Percentiles rank a stretch among this genome's conserved stretches.
These are phyloP conservation scores for Penaeus chinensis DNA, from an alignment of 1,140 invertebrate species.

Conservation along the genomic window DNA sequence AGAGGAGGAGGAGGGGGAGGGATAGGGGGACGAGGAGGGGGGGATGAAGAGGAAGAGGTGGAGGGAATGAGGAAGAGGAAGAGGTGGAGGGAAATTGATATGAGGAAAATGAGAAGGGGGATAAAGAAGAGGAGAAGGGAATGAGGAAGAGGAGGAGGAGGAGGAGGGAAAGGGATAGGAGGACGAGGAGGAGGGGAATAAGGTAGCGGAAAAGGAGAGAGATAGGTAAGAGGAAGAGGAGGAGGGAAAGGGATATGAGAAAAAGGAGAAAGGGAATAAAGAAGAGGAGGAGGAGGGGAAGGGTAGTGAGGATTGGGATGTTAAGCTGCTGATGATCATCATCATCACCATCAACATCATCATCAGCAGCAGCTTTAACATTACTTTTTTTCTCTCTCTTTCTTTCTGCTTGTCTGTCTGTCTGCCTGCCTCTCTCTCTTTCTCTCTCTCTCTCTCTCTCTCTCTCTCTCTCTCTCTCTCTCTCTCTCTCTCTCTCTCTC, in stretches of 20 bases:
- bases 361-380: not conserved
- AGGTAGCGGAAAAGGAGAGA: not conserved
- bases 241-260: not conserved
- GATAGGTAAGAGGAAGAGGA: not conserved
- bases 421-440: not conserved
- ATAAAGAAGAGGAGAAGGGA: not conserved
- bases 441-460: no score
- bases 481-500: no score
- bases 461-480: no score
- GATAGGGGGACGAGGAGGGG: no score
- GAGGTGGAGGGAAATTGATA: not conserved
- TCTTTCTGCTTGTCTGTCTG: constrained; percentile 19
- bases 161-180: not conserved
- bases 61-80: not conserved
- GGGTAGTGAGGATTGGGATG: no score
- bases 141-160: not conserved
- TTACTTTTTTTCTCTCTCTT: not conserved
- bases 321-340: no score
- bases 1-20: not conserved
- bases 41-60: no score
- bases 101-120: not conserved
- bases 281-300: no score
- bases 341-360: no score
- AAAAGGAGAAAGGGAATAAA: not conserved
- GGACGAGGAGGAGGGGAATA: not conserved